phyloP scores from a whole-genome alignment of 2,797 vertebrate genomes.

The Apodemus agrarius region DNA sequence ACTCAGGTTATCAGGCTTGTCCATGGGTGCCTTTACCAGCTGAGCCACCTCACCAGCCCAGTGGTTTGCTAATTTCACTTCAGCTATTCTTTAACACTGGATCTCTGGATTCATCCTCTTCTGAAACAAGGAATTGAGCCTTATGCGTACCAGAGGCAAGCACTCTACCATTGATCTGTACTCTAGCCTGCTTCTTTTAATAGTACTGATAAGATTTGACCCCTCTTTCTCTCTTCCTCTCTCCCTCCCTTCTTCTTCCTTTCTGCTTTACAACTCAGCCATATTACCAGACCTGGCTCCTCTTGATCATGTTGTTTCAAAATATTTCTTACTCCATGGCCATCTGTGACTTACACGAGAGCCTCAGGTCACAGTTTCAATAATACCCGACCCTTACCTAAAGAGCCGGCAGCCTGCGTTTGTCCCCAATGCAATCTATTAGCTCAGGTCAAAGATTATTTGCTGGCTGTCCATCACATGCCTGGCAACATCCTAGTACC shows the following conservation, averaged over 20 bases:
- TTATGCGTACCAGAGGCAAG: neutral
- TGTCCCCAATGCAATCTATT: neutral
- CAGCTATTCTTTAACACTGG: slow-evolving; percentile 25
- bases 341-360: neutral
- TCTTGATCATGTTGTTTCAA: slow-evolving; percentile 44
- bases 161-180: neutral
- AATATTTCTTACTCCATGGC: slow-evolving; percentile 18
- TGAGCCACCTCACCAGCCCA: neutral
- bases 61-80: slow-evolving; percentile 4
- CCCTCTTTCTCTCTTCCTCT: neutral
- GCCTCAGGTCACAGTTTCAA: slow-evolving; percentile 17
- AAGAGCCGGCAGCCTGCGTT: neutral
- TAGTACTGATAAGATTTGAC: neutral
- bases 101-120: neutral
- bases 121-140: neutral
- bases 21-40: neutral
- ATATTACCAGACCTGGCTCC: neutral
- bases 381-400: neutral
- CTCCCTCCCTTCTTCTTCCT: neutral
- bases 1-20: neutral
- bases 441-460: neutral
- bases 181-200: slow-evolving; percentile 26
- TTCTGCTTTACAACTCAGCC: neutral
- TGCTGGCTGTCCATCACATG: neutral
- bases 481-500: neutral